These are phyloP conservation scores for Oedothorax gibbosus DNA, from an alignment of 1,140 invertebrate genomes.

Conservation along the genomic window DNA sequence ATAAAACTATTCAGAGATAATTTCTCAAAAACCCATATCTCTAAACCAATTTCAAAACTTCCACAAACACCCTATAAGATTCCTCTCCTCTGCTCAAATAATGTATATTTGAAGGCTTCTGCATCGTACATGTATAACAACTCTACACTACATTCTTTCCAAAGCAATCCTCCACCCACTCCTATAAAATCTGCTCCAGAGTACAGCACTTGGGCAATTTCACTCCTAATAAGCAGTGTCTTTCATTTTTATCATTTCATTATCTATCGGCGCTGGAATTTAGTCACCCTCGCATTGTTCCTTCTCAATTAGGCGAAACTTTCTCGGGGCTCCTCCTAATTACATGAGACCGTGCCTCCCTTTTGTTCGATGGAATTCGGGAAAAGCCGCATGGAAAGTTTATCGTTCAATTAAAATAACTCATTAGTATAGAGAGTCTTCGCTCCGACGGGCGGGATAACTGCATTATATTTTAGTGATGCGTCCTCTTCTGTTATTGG, in stretches of 20 bases:
- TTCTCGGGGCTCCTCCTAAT: slow-evolving; percentile 48
- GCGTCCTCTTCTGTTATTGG: slow-evolving; percentile 11
- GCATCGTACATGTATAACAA: neutral
- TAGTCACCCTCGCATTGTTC: neutral
- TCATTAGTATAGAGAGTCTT: slow-evolving; percentile 56
- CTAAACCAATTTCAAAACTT: no score
- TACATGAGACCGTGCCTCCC: slow-evolving; percentile 32
- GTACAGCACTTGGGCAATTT: slow-evolving; percentile 14
- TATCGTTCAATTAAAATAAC: slow-evolving; percentile 61
- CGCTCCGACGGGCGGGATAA: slow-evolving; percentile 30
- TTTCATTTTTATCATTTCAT: slow-evolving; percentile 58
- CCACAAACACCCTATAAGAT: no score
- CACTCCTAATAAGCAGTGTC: slow-evolving; percentile 59
- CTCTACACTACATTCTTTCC: neutral
- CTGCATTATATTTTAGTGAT: slow-evolving; percentile 59
- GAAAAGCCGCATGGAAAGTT: slow-evolving; percentile 36
- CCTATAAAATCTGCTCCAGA: neutral
- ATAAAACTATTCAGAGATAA: no score
- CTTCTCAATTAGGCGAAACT: slow-evolving; percentile 56
- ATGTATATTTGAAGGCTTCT: no score
- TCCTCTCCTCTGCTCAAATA: no score
- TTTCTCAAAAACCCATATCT: no score
- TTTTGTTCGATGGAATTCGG: slow-evolving; percentile 40
- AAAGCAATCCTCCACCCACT: neutral
- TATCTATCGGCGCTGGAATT: slow-evolving; percentile 29